Base-by-base conservation (phyloP, 2,888 invertebrate species). In the Trissoscelio sp. region DNA sequence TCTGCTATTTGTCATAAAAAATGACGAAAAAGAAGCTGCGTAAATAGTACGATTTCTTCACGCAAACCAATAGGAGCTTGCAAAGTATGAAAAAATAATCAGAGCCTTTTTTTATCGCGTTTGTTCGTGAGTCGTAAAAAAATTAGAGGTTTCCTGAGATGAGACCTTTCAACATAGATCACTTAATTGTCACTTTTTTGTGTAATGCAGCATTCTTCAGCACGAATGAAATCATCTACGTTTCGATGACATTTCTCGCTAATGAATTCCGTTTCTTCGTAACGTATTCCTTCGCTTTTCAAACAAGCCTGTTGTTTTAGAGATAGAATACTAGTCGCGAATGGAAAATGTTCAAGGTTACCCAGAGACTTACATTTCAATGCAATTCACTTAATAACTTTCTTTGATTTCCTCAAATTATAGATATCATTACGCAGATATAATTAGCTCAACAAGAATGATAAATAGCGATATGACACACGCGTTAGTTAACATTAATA, bases 371-470 rank as follows among this genome's bases (percentile, higher is more conserved):
- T 39, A 53, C 22, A 69, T 69, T 77, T 77, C 51, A 55, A 34
- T 44, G 57, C 37, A 44, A 46, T 60, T 34, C 16, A 48, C n/a
- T 14, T 67, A 58, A 78, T 18, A 11, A 44, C 67, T 67, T 72
- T 66, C 73, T 79, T 79, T 51, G 48, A 78, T 78, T 62, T 62
- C 55, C 46, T 69, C 55, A 77, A 77, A 70, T 46, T 62, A 48
- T 46, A 58, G 44, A 39, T 75, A 46, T 67, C 24, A 31, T 20
- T 39, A 37, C 20, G 22, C 11, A 9, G 24, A 9, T 37, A 31
- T 64, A 78, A 70, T 78, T 70, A 46, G 16, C 69, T 55, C 20
- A 42, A 2, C 34, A 46, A 55, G 70, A 78, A 64, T 55, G 55
- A 78, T 78, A 42, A 34, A 69, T 44, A 12, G 14, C 34, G 22